These are phyloP conservation scores for Tachystola acroxantha DNA, from an alignment of 2,888 invertebrate species.

Conservation along the genomic window DNA sequence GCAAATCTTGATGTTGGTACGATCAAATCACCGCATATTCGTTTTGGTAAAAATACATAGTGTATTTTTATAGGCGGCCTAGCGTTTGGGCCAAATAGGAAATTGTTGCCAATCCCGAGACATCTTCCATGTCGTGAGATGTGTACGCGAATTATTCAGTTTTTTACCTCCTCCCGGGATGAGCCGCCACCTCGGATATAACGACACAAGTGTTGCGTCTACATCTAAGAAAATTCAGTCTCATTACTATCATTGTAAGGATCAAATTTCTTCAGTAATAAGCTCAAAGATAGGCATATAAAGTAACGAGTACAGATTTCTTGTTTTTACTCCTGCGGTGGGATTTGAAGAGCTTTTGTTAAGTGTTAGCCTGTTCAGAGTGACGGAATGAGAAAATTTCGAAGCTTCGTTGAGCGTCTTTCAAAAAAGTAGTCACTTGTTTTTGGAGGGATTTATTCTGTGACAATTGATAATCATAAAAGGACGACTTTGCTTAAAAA, in stretches of 20 bases:
- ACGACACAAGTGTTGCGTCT: slow-evolving; percentile 27
- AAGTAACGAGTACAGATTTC: slow-evolving; percentile 41
- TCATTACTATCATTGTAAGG: slow-evolving; percentile 10
- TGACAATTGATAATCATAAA: background rate
- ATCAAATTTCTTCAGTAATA: slow-evolving; percentile 14
- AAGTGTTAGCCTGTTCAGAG: slow-evolving; percentile 53
- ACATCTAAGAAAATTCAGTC: background rate
- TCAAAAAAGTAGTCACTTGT: slow-evolving; percentile 11
- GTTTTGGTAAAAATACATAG: slow-evolving; percentile 41
- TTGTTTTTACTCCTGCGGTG: slow-evolving; percentile 61
- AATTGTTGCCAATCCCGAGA: slow-evolving; percentile 59
- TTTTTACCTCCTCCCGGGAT: slow-evolving; percentile 58
- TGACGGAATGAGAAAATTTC: slow-evolving; percentile 46
- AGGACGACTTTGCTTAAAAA: no score
- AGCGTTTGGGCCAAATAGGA: slow-evolving; percentile 54
- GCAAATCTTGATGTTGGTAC: slow-evolving; percentile 21
- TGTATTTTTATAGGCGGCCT: slow-evolving; percentile 47
- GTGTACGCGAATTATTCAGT: slow-evolving; percentile 64
- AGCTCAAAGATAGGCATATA: slow-evolving; percentile 30
- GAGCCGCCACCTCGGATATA: slow-evolving; percentile 32
- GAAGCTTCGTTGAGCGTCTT: slow-evolving; percentile 22
- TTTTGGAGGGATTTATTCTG: slow-evolving; percentile 4
- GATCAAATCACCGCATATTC: slow-evolving; percentile 36
- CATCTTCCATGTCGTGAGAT: slow-evolving; percentile 55
- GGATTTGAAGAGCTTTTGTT: slow-evolving; percentile 62